Evolutionary conservation across 2,888 invertebrate genomes (phyloP).

Genomic region (Allophyes oxyacanthae): DNA sequence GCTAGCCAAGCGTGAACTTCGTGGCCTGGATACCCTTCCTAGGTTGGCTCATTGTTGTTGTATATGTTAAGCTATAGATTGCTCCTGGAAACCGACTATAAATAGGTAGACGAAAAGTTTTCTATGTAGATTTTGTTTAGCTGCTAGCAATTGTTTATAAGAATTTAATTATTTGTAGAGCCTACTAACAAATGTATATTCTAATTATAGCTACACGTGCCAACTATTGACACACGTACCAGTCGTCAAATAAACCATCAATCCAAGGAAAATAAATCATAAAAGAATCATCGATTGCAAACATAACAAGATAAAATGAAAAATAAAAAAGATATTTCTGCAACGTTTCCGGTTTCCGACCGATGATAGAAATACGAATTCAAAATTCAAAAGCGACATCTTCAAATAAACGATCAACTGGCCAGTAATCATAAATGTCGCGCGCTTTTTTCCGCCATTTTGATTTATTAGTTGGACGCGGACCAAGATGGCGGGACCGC

Average conservation of each 20-base stretch:
- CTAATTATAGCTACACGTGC: background rate
- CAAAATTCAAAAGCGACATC: slow-evolving; percentile 35
- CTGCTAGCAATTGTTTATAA: no score
- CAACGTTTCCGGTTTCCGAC: slow-evolving; percentile 34
- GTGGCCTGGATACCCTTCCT: no score
- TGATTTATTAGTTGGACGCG: slow-evolving; percentile 81
- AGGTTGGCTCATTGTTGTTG: no score
- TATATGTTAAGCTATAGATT: no score
- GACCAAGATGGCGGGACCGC: slow-evolving; percentile 67
- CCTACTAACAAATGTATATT: no score
- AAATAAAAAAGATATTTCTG: slow-evolving; percentile 17
- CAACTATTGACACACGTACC: slow-evolving; percentile 12
- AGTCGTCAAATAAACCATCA: background rate
- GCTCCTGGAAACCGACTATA: no score
- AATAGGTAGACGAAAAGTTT: no score
- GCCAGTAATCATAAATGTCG: slow-evolving; percentile 76
- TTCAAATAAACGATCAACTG: slow-evolving; percentile 47
- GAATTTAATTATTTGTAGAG: no score
- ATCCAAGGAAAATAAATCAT: slow-evolving; percentile 16
- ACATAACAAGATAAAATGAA: slow-evolving; percentile 14
- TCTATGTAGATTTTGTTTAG: no score
- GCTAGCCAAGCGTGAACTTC: no score
- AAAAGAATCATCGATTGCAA: slow-evolving; percentile 14
- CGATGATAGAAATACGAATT: slow-evolving; percentile 60
- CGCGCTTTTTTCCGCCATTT: slow-evolving; percentile 80